Conservation (phyloP, 2,797 vertebrate genomes). For the Buceros bicornis region DNA sequence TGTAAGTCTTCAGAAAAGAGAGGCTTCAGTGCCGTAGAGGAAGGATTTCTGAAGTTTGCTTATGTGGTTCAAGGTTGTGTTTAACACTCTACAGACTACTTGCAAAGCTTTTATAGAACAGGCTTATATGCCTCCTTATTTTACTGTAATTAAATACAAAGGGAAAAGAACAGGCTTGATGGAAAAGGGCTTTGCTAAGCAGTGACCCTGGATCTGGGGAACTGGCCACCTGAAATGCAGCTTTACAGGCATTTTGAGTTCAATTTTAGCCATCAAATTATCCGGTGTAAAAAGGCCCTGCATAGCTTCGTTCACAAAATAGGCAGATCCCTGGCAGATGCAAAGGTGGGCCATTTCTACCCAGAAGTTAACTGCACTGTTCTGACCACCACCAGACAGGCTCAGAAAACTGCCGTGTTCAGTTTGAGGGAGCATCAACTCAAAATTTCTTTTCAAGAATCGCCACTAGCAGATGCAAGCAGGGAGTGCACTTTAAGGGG, state of each 20-base stretch:
- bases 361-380: not conserved
- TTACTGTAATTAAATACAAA: constrained; percentile 4
- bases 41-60: not conserved
- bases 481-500: constrained; percentile 27
- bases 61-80: not conserved
- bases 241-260: not conserved
- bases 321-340: not conserved
- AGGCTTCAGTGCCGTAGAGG: not conserved
- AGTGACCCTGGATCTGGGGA: not conserved
- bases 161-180: not conserved
- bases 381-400: not conserved
- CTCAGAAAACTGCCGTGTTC: not conserved
- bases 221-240: not conserved
- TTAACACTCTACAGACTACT: not conserved
- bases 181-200: not conserved
- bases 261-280: constrained; percentile 20
- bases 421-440: not conserved
- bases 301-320: not conserved
- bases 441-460: not conserved
- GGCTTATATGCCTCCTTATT: not conserved
- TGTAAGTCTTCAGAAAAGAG: not conserved
- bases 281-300: not conserved
- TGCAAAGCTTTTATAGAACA: not conserved
- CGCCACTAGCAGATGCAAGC: not conserved
- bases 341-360: not conserved